These are phyloP conservation scores for Marasmarcha lunaedactyla DNA, from an alignment of 2,888 invertebrate species.

Conservation along the genomic window DNA sequence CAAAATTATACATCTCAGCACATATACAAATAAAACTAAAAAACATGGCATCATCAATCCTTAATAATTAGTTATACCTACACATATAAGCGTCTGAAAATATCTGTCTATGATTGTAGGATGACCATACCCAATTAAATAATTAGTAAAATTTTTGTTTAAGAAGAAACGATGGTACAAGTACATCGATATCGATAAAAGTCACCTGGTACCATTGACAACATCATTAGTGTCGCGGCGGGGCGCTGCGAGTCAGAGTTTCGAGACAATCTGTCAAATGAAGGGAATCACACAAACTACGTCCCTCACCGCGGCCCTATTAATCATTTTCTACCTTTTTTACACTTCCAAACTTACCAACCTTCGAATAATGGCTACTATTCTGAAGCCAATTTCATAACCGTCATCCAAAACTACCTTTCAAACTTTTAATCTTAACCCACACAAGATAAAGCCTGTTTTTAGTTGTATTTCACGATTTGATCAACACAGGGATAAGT, in stretches of 20 bases:
- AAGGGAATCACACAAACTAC: conserved; percentile 59
- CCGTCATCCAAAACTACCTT: conserved; percentile 16
- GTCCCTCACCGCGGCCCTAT: conserved; percentile 54
- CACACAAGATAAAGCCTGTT: conserved; percentile 16
- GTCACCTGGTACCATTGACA: conserved; percentile 24
- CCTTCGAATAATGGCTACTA: conserved; percentile 61
- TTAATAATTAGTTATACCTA: too few species aligned
- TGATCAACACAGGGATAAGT: conserved; percentile 18
- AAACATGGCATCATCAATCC: too few species aligned
- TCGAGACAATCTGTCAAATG: conserved; percentile 69
- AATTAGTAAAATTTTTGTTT: too few species aligned
- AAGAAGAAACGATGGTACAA: too few species aligned
- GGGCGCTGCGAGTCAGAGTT: conserved; percentile 62
- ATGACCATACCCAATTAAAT: too few species aligned
- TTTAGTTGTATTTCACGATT: conserved; percentile 12
- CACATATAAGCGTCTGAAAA: too few species aligned
- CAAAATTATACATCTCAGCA: too few species aligned
- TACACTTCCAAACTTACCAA: conserved; percentile 58
- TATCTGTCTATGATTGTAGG: too few species aligned
- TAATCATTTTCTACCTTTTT: conserved; percentile 66
- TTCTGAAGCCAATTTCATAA: conserved; percentile 34
- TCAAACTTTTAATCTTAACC: conserved; percentile 13
- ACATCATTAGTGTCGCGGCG: conserved; percentile 57
- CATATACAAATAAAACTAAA: too few species aligned
- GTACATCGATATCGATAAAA: conserved; percentile 38